Percentiles rank a stretch among this genome's conserved stretches.
These are phyloP conservation scores for Palythoa grandiflora DNA, from an alignment of 92 coral and sea anemone genomes.

Conservation along the genomic window DNA sequence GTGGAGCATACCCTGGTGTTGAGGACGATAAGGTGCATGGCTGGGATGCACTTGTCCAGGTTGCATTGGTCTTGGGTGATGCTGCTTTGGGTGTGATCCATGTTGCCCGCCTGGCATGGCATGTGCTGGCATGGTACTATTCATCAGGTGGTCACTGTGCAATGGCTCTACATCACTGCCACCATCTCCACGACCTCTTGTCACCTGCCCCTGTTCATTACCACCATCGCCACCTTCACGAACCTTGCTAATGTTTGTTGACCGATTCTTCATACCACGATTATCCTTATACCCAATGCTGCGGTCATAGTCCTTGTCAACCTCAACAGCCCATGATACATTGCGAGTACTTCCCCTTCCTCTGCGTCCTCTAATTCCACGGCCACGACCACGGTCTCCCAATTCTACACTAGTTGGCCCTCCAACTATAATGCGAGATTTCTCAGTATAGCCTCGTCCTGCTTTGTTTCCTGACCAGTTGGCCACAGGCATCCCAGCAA, in stretches of 20 bases:
- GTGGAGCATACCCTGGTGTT: conserved; percentile 36
- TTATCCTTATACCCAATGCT: conserved; percentile 85
- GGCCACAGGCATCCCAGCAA: conserved; percentile 98
- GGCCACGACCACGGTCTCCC: conserved; percentile 72
- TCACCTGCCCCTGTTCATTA: conserved; percentile 69
- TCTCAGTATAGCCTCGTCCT: conserved; percentile 95
- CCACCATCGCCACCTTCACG: conserved; percentile 85
- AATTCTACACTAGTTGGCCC: conserved; percentile 95
- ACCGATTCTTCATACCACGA: conserved; percentile 46
- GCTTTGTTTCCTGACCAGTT: conserved; percentile 96
- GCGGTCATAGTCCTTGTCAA: conserved; percentile 92
- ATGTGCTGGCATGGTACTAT: conserved; percentile 44
- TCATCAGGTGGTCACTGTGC: conserved; percentile 58
- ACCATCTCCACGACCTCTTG: conserved; percentile 80
- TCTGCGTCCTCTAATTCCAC: conserved; percentile 68
- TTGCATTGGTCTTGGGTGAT: conserved; percentile 21
- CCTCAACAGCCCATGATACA: conserved; percentile 96
- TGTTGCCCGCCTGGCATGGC: conserved; percentile 21
- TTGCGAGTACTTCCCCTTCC: conserved; percentile 75
- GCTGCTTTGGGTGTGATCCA: conserved; percentile 21
- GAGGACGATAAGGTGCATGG: conserved; percentile 11
- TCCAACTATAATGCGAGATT: conserved; percentile 91
- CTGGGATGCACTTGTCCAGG: conserved; percentile 8
- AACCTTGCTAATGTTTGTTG: conserved; percentile 74
- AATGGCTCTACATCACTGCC: conserved; percentile 67